Base-by-base conservation (phyloP, 1,140 invertebrate genomes). In the Ostrea denselamellosa region DNA sequence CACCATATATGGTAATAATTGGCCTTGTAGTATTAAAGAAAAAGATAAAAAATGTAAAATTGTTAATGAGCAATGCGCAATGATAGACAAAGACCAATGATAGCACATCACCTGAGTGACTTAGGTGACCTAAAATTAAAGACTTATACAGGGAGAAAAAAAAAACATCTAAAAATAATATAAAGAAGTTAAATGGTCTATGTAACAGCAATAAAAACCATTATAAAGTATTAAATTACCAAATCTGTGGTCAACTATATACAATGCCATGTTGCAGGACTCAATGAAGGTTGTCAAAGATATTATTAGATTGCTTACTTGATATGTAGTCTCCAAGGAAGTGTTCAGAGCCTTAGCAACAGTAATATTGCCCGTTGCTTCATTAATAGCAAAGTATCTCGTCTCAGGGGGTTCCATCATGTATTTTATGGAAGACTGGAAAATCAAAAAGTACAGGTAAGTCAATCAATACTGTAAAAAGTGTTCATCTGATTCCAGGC, bases 331-430 rank as follows among this genome's bases (percentile, higher is more conserved):
- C 56, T 86, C 71, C 85, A 97, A 96, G 91, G 98, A 97, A 89
- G 97, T 96, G 0, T 97, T 96, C 52, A 99, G 94, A 87, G 97
- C 97, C 88, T 97, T 96, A 0, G 97, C 97, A 0, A 97, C 97
- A 14, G 97, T 98, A 2, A 99, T 95, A 0, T 97, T 96, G 0
- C 98, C 98, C 0, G 97, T 97, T 71, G 96, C 97, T 0, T 97
- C 96, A 94, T 99, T 97, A 58, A 99, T 97, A 2, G 97, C 96
- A 93, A 99, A 99, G 86, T 90, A 93, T 71, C 86, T 85, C 53
- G 89, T 86, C 7, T 89, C 90, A 44, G 91, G 91, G 10, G 88
- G 85, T 9, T 92, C 89, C 19, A 93, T 34, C 58, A 90, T 87
- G 89, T 92, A 93, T n/a, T 56, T 54, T 22, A 92, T 83, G 4